phyloP scores from a whole-genome alignment of 2,888 invertebrate species.

The Ennomos erosarius region DNA sequence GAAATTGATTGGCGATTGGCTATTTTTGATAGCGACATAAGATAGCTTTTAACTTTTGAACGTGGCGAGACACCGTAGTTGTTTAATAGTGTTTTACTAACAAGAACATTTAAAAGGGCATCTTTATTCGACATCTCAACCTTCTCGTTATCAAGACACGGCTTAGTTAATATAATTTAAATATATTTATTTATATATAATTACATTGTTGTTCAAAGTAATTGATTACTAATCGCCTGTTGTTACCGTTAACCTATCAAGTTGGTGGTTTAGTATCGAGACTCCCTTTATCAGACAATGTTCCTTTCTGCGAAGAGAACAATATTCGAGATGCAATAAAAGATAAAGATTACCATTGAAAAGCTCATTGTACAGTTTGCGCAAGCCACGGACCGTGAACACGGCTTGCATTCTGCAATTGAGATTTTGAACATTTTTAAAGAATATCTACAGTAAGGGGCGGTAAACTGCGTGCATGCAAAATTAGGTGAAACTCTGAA shows the following conservation, averaged over 20 bases:
- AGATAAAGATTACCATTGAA: constrained; percentile 48
- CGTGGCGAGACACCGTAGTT: too few species aligned
- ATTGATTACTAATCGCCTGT: constrained; percentile 16
- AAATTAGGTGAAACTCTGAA: neutral
- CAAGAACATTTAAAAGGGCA: too few species aligned
- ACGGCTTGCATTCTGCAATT: constrained; percentile 27
- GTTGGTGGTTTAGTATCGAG: constrained; percentile 13
- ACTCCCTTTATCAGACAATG: constrained; percentile 24
- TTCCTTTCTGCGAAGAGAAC: constrained; percentile 27
- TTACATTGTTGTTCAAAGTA: too few species aligned
- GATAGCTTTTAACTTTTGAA: constrained; percentile 7
- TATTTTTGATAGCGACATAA: constrained; percentile 3
- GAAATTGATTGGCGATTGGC: constrained; percentile 1
- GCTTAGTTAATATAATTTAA: too few species aligned
- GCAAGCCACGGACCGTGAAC: constrained; percentile 31
- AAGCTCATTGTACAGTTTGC: constrained; percentile 44
- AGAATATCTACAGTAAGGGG: constrained; percentile 9
- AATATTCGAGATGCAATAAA: constrained; percentile 41
- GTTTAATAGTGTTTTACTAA: too few species aligned
- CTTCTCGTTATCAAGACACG: too few species aligned
- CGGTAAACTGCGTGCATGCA: neutral
- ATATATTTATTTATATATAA: too few species aligned
- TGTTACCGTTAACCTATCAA: constrained; percentile 22
- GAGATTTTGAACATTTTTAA: constrained; percentile 21
- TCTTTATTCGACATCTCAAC: too few species aligned